Percentiles rank a stretch among this genome's conserved stretches.
Conservation (phyloP, 2,113 vertebrate species). For the Diadophis punctatus region DNA sequence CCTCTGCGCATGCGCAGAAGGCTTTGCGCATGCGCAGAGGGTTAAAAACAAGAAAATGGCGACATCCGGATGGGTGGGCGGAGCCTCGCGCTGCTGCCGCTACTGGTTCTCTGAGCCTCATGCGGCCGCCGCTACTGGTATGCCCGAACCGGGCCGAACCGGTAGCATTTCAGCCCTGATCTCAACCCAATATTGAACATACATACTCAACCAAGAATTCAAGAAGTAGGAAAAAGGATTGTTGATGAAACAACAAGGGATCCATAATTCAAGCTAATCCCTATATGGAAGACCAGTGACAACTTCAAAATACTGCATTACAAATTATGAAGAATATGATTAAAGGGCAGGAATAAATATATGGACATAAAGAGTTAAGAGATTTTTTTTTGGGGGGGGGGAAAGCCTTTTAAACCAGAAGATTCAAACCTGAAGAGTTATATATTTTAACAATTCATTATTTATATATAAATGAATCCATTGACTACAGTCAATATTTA, state of each 20-base stretch:
- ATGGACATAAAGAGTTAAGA: not conserved
- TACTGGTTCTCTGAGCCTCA: too few species aligned
- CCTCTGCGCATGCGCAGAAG: too few species aligned
- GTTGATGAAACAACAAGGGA: not conserved
- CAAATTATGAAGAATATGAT: not conserved
- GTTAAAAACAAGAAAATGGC: too few species aligned
- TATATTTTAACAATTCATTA: not conserved
- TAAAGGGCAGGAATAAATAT: not conserved
- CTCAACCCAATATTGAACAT: not conserved
- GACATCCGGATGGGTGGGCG: too few species aligned
- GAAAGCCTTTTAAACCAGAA: not conserved
- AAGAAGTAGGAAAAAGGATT: not conserved
- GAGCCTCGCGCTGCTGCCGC: too few species aligned
- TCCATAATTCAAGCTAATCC: not conserved
- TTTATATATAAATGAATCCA: not conserved
- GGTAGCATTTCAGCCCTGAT: not conserved
- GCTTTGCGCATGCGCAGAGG: too few species aligned
- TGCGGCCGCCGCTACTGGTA: too few species aligned
- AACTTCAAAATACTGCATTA: not conserved
- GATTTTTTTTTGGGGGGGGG: not conserved
- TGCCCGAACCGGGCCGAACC: too few species aligned
- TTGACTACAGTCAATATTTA: not conserved
- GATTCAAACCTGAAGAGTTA: not conserved
- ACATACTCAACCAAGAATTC: not conserved
- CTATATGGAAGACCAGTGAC: not conserved